Evolutionary conservation across 2,113 vertebrate species (phyloP).

Genomic region (Atractosteus spatula): DNA sequence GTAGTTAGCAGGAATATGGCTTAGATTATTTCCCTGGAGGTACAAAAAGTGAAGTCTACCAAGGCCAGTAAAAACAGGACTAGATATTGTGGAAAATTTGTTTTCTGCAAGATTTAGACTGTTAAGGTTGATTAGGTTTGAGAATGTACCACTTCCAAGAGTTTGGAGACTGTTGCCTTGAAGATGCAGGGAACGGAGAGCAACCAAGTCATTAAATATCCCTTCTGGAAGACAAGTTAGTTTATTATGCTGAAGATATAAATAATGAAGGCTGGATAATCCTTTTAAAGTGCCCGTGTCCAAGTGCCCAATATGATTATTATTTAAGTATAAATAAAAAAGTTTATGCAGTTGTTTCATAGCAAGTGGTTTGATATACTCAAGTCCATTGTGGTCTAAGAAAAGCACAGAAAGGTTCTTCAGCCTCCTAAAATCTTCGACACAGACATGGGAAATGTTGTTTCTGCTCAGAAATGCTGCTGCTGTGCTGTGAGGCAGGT

Average conservation of each 20-base stretch:
- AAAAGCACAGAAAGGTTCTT: conserved; percentile 51
- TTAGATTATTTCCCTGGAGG: conserved; percentile 62
- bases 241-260: conserved; percentile 60
- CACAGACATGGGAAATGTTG: conserved; percentile 53
- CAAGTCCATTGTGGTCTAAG: conserved; percentile 59
- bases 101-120: conserved; percentile 62
- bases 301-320: conserved; percentile 62
- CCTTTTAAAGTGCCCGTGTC: conserved; percentile 58
- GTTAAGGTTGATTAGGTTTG: conserved; percentile 51
- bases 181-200: conserved; percentile 53
- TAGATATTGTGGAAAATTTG: conserved; percentile 59
- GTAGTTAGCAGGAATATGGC: conserved; percentile 50
- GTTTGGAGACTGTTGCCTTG: conserved; percentile 52
- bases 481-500: conserved; percentile 49
- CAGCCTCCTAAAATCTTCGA: conserved; percentile 49
- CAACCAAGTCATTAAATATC: conserved; percentile 59
- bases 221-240: conserved; percentile 57
- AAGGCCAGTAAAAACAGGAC: conserved; percentile 56
- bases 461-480: conserved; percentile 59
- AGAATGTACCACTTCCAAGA: conserved; percentile 51
- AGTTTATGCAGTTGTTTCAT: conserved; percentile 54
- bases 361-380: conserved; percentile 46
- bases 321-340: conserved; percentile 59
- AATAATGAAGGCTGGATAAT: conserved; percentile 55
- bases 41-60: conserved; percentile 55